These are phyloP conservation scores for Bellardia pandia DNA, from an alignment of 2,888 invertebrate genomes.

Conservation along the genomic window DNA sequence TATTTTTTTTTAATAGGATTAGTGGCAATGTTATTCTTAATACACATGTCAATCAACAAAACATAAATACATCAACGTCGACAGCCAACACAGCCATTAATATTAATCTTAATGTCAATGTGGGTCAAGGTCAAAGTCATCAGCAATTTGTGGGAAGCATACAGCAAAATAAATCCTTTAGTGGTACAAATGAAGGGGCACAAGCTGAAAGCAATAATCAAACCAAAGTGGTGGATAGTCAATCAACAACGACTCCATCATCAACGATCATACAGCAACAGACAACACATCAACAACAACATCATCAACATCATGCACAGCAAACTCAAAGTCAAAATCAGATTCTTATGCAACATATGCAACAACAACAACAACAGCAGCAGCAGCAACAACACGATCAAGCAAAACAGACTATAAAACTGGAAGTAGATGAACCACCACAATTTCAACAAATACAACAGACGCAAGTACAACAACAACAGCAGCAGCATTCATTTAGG, in stretches of 20 bases:
- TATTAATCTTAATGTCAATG: slow-evolving; percentile 39
- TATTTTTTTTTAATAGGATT: slow-evolving; percentile 19
- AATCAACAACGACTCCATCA: slow-evolving; percentile 25
- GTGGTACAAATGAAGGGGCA: slow-evolving; percentile 31
- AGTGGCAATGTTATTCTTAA: slow-evolving; percentile 39
- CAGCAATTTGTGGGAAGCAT: slow-evolving; percentile 53
- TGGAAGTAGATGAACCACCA: slow-evolving; percentile 44
- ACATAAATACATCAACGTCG: slow-evolving; percentile 17
- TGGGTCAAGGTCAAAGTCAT: slow-evolving; percentile 50
- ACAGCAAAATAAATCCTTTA: slow-evolving; percentile 61
- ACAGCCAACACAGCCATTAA: slow-evolving; percentile 20
- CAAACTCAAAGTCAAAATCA: slow-evolving; percentile 59
- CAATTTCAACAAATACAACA: slow-evolving; percentile 47
- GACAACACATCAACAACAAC: slow-evolving; percentile 30
- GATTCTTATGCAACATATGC: slow-evolving; percentile 54
- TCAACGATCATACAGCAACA: slow-evolving; percentile 48
- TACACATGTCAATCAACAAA: slow-evolving; percentile 54
- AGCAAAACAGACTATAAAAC: slow-evolving; percentile 45
- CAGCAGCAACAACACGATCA: slow-evolving; percentile 47
- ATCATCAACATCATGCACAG: slow-evolving; percentile 32
- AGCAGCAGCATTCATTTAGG: slow-evolving; percentile 39
- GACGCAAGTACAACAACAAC: slow-evolving; percentile 28
- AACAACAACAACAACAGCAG: slow-evolving; percentile 60
- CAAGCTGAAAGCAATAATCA: slow-evolving; percentile 60
- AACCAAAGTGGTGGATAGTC: slow-evolving; percentile 55